phyloP scores from a whole-genome alignment of 2,113 vertebrate genomes.

The Mesocricetus auratus region DNA sequence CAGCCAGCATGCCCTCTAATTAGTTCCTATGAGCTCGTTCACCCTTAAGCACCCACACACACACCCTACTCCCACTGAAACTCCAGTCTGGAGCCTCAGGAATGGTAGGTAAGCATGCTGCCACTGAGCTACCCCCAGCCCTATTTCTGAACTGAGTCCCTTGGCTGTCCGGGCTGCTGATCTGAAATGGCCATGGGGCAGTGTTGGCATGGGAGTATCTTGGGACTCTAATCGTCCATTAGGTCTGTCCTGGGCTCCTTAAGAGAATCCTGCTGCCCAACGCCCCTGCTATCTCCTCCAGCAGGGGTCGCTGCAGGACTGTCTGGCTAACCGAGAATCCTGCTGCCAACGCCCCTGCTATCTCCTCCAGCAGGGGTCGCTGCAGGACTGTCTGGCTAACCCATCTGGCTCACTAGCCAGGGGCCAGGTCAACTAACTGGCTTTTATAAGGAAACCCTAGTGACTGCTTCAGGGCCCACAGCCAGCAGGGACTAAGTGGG shows the following conservation, averaged over 20 bases:
- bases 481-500: not conserved
- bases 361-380: slow-evolving; percentile 53
- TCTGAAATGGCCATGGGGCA: accelerated
- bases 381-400: slow-evolving; percentile 37
- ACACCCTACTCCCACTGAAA: not conserved
- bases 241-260: accelerated
- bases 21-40: no score
- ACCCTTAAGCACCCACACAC: not conserved
- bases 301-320: slow-evolving; percentile 72
- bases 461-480: accelerated
- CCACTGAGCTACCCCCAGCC: not conserved
- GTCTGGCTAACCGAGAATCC: not conserved
- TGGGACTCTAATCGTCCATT: no score
- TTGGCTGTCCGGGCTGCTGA: not conserved
- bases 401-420: accelerated
- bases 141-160: not conserved
- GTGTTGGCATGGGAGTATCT: not conserved
- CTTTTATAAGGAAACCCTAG: not conserved
- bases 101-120: not conserved
- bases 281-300: not conserved
- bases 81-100: not conserved
- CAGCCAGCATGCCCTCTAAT: not conserved
- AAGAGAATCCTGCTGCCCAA: accelerated
- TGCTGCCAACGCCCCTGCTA: accelerated
- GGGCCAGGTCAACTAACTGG: not conserved